Evolutionary conservation across 2,888 invertebrate species (phyloP), one percentile per base, ranked within the genome.

Genomic region (Aporophyla lueneburgensis): DNA sequence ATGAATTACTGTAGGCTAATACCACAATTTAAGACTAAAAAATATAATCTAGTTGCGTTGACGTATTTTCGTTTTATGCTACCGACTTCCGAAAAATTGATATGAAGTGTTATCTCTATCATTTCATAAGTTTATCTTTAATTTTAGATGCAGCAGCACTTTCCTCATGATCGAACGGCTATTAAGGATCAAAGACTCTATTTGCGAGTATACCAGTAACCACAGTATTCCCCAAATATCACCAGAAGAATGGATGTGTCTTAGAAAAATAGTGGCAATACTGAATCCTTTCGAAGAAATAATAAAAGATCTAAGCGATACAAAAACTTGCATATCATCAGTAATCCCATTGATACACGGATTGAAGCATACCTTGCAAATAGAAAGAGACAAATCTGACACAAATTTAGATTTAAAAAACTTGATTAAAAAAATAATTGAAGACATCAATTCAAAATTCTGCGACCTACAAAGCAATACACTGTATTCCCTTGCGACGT

Each of bases 251-350:
- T 69, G 79, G 69, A 12, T 3, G 27, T 6, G 0, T 24, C 78
- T 76, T 12, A 51, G 9, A 21, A 33, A 78, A 51, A 16, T 76
- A 43, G 40, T 33, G 4, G 51, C 58, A 51, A 69, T 76, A 69
- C 43, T 76, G 12, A 78, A 78, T 33, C 76, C 79, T 43, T 69
- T 76, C 19, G 76, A 76, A 43, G 79, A 51, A 78, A 69, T 69
- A 49, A 58, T 69, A 0, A 58, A 1, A 5, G 58, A 51, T 33
- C 12, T 76, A 5, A 51, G 51, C 12, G 43, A 68, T 9, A 14
- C n/a, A 33, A 78, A 58, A 58, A 21, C 27, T 4, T 16, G 78
- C n/a, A 69, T 76, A 51, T 76, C 76, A 16, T 78, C 76, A 33
- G 76, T 76, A 51, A 76, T 76, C 3, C 76, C 76, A 24, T 21